Evolutionary conservation across 2,888 invertebrate species (phyloP).

Genomic region (Cephus pulcher): DNA sequence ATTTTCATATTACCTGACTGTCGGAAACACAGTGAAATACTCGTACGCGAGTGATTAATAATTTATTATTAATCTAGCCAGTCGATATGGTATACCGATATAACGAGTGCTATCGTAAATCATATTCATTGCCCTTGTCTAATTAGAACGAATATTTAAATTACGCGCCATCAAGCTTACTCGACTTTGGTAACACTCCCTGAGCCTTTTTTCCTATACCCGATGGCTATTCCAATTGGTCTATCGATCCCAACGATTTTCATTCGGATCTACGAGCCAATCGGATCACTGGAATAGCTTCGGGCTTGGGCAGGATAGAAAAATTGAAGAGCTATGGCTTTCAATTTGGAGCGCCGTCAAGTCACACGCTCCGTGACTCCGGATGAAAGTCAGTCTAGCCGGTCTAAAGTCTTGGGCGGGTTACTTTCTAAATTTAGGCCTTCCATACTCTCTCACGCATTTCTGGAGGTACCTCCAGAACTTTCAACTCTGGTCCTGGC

Average conservation of each 20-base stretch:
- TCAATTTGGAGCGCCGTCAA: conserved; percentile 5
- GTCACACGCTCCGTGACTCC: not conserved
- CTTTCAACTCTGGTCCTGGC: not conserved
- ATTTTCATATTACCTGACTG: not conserved
- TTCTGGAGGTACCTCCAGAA: conserved; percentile 27
- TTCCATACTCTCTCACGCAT: conserved; percentile 40
- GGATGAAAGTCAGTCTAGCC: conserved; percentile 43
- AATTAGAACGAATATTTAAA: not conserved
- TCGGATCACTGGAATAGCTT: not conserved
- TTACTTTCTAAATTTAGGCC: conserved; percentile 60
- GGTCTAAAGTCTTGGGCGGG: conserved; percentile 35
- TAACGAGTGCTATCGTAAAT: not conserved
- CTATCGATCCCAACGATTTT: not conserved
- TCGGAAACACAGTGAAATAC: not conserved
- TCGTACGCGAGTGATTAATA: not conserved
- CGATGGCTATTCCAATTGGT: not conserved
- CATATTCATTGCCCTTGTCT: not conserved
- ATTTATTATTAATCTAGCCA: not conserved
- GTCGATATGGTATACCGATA: not conserved
- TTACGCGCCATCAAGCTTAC: not conserved
- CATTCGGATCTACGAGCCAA: not conserved
- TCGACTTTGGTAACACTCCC: not conserved
- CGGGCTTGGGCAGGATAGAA: not conserved
- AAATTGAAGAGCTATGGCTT: not conserved
- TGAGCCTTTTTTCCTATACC: not conserved